These are phyloP conservation scores for Agrochola lota DNA, from an alignment of 2,888 invertebrate species.

Conservation along the genomic window DNA sequence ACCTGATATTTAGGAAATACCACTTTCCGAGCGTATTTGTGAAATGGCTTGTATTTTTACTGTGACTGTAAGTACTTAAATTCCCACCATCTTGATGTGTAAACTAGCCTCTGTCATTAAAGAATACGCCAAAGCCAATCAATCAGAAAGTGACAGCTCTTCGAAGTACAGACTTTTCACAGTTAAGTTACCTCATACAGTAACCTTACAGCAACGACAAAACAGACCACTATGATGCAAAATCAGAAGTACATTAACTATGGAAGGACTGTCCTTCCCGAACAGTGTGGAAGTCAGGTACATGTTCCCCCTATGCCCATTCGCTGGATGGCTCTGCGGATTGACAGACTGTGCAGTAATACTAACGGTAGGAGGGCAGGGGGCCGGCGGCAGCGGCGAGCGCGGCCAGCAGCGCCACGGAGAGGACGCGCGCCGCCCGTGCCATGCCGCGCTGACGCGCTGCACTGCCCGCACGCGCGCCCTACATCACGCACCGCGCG, in stretches of 20 bases:
- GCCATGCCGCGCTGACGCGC: slow-evolving; percentile 30
- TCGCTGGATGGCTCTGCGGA: background rate
- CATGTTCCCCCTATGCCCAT: too few relatives aligned
- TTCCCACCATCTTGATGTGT: background rate
- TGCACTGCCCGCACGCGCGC: slow-evolving; percentile 3
- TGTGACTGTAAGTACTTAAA: background rate
- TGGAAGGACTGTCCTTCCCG: background rate
- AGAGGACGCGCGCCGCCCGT: slow-evolving; percentile 62
- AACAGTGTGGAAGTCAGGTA: background rate
- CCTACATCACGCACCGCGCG: slow-evolving; percentile 18
- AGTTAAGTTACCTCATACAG: background rate
- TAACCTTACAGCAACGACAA: background rate
- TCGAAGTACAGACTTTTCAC: background rate
- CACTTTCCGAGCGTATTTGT: background rate
- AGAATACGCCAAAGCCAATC: background rate
- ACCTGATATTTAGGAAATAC: background rate
- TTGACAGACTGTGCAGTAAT: background rate
- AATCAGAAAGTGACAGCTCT: background rate
- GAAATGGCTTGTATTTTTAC: background rate
- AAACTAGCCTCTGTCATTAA: background rate
- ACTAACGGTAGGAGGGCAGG: slow-evolving; percentile 47
- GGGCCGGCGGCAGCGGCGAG: slow-evolving; percentile 68
- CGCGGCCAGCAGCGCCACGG: slow-evolving; percentile 67
- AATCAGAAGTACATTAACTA: background rate
- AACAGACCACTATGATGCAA: background rate